Evolutionary conservation across 2,888 invertebrate species (phyloP).

Genomic region (Tetranychus piercei): DNA sequence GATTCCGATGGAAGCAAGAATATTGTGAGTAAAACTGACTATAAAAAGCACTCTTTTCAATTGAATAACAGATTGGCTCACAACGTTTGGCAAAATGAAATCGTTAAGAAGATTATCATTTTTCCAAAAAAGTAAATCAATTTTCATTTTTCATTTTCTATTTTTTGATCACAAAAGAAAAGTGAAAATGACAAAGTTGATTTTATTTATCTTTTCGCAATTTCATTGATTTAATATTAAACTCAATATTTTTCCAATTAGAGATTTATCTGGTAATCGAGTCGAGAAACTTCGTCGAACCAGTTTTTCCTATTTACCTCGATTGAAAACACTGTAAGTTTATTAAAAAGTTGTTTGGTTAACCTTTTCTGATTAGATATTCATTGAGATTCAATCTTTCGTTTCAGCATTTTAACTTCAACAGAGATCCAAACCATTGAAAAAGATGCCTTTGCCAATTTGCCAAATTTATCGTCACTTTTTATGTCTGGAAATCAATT

Average conservation of each 20-base stretch:
- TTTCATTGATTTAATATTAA: neutral
- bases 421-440: constrained; percentile 22
- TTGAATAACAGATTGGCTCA: neutral
- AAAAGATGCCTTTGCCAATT: constrained; percentile 21
- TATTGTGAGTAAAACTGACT: constrained; percentile 23
- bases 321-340: constrained; percentile 24
- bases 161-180: neutral
- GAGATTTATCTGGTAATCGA: constrained; percentile 24
- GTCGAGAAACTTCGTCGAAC: constrained; percentile 12
- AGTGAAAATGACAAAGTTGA: too few species aligned
- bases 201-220: neutral
- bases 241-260: constrained; percentile 10
- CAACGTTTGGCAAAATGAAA: neutral
- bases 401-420: constrained; percentile 22
- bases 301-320: constrained; percentile 17
- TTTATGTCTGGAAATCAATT: constrained; percentile 29
- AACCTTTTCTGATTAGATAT: neutral
- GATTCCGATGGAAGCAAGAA: constrained; percentile 21
- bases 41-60: neutral
- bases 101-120: neutral
- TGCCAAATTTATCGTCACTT: constrained; percentile 21
- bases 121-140: neutral
- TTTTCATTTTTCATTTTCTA: neutral
- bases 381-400: neutral
- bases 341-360: neutral